phyloP scores from a whole-genome alignment of 2,797 vertebrate species.

The Molossus alvarezi region DNA sequence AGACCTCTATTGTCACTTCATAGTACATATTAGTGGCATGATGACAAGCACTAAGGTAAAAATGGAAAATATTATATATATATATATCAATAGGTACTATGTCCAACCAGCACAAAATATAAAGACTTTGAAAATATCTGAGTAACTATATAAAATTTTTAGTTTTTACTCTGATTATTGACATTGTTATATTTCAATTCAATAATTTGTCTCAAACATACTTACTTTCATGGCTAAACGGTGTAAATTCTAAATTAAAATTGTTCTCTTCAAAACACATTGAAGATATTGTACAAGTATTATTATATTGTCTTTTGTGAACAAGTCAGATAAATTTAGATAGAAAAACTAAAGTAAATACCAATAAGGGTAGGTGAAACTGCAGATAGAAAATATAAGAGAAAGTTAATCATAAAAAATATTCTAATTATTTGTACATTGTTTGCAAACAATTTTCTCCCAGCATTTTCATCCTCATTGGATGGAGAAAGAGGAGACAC shows the following conservation, averaged over 20 bases:
- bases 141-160: neutral
- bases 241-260: conserved; percentile 10
- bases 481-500: neutral
- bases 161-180: conserved; percentile 33
- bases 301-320: neutral
- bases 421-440: conserved; percentile 23
- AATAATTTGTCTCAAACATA: neutral
- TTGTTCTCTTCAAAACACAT: conserved; percentile 2
- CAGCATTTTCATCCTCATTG: neutral
- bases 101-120: neutral
- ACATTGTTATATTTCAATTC: neutral
- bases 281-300: neutral
- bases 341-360: neutral
- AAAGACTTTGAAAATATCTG: neutral
- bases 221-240: conserved; percentile 1
- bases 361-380: neutral
- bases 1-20: neutral
- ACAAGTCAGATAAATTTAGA: neutral
- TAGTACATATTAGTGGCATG: neutral
- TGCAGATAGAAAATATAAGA: neutral
- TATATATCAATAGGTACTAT: neutral
- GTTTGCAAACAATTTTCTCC: neutral
- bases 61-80: conserved; percentile 26
- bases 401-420: neutral
- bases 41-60: neutral